A percentile compares a stretch with the other conserved stretches of the same genome.
Conservation (phyloP, 2,797 vertebrate genomes). For the Chiropotes sagulatus region DNA sequence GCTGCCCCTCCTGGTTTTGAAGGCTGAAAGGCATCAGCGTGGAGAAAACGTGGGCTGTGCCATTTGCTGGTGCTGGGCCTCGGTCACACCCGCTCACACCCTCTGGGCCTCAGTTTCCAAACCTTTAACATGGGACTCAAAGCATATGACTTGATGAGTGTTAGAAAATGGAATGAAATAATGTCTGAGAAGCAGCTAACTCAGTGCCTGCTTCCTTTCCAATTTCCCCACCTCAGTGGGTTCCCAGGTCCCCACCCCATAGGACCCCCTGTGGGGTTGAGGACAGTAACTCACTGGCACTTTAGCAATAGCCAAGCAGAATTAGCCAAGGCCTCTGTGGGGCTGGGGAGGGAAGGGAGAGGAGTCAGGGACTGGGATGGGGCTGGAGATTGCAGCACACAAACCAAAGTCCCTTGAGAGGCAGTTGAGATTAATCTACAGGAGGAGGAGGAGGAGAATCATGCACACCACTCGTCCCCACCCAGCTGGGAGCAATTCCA, state of each 20-base stretch:
- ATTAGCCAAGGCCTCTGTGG: background rate
- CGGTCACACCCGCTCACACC: background rate
- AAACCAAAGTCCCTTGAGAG: too few species aligned
- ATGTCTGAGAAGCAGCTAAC: background rate
- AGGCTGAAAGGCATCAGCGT: fast-evolving
- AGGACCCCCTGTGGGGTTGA: fast-evolving
- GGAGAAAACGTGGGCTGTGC: background rate
- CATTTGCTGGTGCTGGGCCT: background rate
- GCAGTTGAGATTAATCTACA: background rate
- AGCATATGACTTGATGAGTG: too few species aligned
- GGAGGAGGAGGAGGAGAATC: background rate
- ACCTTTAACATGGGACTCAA: background rate
- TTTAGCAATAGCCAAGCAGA: background rate
- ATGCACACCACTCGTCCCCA: fast-evolving
- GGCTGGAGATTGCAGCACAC: too few species aligned
- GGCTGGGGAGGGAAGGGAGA: background rate
- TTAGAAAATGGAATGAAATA: background rate
- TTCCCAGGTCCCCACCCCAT: fast-evolving
- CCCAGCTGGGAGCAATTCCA: background rate
- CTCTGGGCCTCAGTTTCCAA: background rate
- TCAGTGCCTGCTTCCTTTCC: background rate
- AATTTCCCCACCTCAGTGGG: background rate
- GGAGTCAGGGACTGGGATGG: background rate
- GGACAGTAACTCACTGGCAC: background rate
- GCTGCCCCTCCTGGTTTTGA: too few species aligned